Evolutionary conservation across 2,113 vertebrate species (phyloP).

Genomic region (Chrysemys picta): DNA sequence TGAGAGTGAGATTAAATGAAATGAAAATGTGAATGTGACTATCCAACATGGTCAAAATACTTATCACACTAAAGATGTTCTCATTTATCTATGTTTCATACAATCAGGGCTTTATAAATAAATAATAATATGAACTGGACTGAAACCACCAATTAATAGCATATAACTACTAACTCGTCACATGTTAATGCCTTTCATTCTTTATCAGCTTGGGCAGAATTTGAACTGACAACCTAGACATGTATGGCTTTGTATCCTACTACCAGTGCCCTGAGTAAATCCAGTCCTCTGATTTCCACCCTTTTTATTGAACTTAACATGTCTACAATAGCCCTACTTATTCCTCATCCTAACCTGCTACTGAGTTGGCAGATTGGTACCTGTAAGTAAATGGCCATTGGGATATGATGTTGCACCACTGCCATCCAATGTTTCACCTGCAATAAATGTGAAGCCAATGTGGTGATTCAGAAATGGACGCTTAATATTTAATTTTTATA

Average conservation of each 20-base stretch:
- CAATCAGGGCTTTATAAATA: background rate
- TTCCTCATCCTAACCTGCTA: background rate
- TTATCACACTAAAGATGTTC: background rate
- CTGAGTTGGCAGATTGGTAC: background rate
- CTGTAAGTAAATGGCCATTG: background rate
- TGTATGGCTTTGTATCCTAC: background rate
- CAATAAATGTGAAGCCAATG: background rate
- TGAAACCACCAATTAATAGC: rapidly evolving
- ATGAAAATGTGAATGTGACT: background rate
- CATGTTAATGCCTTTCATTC: background rate
- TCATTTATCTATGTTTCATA: background rate
- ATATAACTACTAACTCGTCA: background rate
- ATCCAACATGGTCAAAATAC: background rate
- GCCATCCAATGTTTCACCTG: background rate
- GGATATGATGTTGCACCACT: background rate
- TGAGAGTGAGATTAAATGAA: background rate
- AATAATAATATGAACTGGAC: background rate
- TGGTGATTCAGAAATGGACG: background rate
- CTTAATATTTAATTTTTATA: background rate
- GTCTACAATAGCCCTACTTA: background rate
- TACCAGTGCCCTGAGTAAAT: background rate
- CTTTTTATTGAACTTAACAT: background rate
- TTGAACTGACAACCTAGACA: background rate
- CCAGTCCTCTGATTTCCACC: background rate
- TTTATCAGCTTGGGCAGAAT: background rate